These are phyloP conservation scores for Trichomycterus rosablanca DNA, from an alignment of 2,113 vertebrate species.

Conservation along the genomic window DNA sequence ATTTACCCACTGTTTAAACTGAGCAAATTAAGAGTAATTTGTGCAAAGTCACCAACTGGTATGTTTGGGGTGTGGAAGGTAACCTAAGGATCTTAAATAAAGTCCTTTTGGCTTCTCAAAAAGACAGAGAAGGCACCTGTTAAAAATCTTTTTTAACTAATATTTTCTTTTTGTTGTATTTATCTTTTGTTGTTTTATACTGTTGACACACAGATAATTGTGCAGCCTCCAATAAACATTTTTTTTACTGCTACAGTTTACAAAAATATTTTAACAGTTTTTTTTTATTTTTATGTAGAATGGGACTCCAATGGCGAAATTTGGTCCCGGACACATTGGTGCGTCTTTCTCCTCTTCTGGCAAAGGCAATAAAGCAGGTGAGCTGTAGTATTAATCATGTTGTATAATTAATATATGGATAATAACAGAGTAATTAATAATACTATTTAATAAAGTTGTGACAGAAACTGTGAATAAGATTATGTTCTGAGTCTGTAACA, in stretches of 20 bases:
- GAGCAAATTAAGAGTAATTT: no score
- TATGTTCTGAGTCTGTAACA: not conserved
- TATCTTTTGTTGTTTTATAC: no score
- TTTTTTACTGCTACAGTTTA: not conserved
- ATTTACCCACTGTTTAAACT: no score
- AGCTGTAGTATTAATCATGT: not conserved
- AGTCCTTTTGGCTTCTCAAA: no score
- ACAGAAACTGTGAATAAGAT: not conserved
- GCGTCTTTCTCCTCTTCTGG: conserved; percentile 39
- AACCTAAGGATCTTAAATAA: no score
- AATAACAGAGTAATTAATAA: not conserved
- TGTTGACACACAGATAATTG: no score
- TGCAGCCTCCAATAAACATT: not conserved
- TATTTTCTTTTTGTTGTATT: no score
- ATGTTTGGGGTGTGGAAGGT: no score
- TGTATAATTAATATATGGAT: not conserved
- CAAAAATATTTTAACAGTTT: not conserved
- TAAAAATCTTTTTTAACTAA: no score
- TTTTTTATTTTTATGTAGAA: conserved; percentile 40
- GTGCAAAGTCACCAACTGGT: no score
- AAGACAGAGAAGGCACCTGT: no score
- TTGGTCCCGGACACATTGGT: conserved; percentile 75
- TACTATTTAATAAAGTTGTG: not conserved
- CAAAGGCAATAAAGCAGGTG: conserved; percentile 53
- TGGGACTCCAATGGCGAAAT: conserved; percentile 21